Evolutionary conservation across 2,888 invertebrate species (phyloP), one percentile per base, ranked within the genome.

Genomic region (Odiellus spinosus): DNA sequence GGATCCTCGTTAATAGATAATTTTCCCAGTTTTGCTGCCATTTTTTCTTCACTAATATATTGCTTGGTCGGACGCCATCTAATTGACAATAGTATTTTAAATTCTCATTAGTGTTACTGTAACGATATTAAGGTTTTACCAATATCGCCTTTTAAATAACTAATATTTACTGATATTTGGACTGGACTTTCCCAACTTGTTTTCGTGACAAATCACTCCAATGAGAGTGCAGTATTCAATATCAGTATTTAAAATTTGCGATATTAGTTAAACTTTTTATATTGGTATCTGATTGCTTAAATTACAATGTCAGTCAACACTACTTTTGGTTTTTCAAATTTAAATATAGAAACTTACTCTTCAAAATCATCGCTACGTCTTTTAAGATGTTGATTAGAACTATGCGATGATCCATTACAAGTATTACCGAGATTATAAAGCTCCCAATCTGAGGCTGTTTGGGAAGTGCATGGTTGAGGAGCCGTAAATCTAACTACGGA

Each of bases 1-100:
- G 26, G 4, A 26, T 26, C 26, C 26, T 26, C 26, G 8, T 26
- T 26, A 6, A 26, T 6, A 4, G 26, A 26, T 38, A 54, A 32
- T 18, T 51, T 43, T 8, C 42, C 44, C 14, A 55, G 44, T 3
- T 49, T 48, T 14, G 56, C 56, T 5, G 54, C 45, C 50, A 57
- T 56, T 17, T 48, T 49, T 38, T 55, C 57, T 45, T 57, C 57
- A 18, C 52, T 53, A 6, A 56, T 52, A 35, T 54, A 55, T 33
- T 55, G 40, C 21, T 57, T 57, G 4, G 42, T 47, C 17, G 55
- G 55, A 11, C 40, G 15, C n/a, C 35, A 26, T 14, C 44, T 44
- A 21, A 14, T 26, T 26, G 8, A 6, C 5, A 26, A 6, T 26
- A 26, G 4, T 26, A 6, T 26, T 26, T n/a, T n/a, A n/a, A n/a